These are phyloP conservation scores for Dendrocincla fuliginosa DNA, from an alignment of 2,797 vertebrate species.

Conservation along the genomic window DNA sequence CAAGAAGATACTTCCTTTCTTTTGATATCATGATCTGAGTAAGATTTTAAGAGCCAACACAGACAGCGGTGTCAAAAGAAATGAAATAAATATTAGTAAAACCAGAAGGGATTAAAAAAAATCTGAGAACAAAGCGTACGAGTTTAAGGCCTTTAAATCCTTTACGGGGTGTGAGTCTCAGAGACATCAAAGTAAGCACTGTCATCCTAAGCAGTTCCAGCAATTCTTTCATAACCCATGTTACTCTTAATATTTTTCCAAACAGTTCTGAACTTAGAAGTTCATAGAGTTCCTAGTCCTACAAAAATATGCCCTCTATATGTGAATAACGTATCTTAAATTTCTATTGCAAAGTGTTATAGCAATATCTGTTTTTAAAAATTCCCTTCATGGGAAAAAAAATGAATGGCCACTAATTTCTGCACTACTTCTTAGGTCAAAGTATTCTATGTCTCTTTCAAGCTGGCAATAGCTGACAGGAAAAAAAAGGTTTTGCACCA, in stretches of 20 bases:
- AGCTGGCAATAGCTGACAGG: neutral
- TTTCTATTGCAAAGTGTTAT: neutral
- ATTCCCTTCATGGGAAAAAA: neutral
- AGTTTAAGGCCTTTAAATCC: constrained; percentile 34
- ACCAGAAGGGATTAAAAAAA: constrained; percentile 57
- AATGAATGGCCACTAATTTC: neutral
- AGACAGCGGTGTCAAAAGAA: constrained; percentile 43
- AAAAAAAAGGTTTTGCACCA: neutral
- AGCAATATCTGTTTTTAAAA: neutral
- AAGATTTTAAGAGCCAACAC: constrained; percentile 52
- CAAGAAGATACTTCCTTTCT: constrained; percentile 52
- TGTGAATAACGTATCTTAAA: neutral
- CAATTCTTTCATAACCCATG: neutral
- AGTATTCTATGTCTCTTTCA: neutral
- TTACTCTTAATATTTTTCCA: neutral
- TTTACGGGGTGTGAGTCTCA: neutral
- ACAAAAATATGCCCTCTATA: neutral
- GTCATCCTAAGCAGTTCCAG: neutral
- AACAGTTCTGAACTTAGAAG: neutral
- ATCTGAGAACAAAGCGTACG: neutral
- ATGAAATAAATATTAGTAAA: constrained; percentile 53
- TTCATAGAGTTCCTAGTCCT: neutral
- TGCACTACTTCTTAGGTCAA: neutral
- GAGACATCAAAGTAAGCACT: constrained; percentile 15
- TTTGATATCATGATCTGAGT: constrained; percentile 66